Conservation (phyloP, 2,797 vertebrate species). For the Pseudopleuronectes americanus region DNA sequence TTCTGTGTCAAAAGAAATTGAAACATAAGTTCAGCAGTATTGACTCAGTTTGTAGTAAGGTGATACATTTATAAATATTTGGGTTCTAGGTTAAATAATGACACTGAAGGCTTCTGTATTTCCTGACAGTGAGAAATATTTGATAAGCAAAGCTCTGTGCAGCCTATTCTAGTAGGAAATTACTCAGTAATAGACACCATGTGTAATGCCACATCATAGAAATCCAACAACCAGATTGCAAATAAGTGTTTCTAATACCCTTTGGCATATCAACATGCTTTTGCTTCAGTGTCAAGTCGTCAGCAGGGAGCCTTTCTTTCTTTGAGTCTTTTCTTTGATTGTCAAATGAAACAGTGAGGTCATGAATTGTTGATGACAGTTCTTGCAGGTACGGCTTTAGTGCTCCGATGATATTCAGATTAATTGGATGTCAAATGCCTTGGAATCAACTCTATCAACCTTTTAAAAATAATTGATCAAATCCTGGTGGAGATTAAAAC, state of each 20-base stretch:
- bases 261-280: constrained; percentile 26
- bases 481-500: constrained; percentile 18
- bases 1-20: background rate
- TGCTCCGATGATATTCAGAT: constrained; percentile 16
- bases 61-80: background rate
- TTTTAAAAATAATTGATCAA: constrained; percentile 33
- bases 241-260: constrained; percentile 38
- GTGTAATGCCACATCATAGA: constrained; percentile 42
- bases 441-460: background rate
- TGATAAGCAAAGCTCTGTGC: constrained; percentile 32
- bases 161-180: constrained; percentile 41
- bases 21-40: background rate
- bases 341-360: constrained; percentile 13
- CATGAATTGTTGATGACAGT: constrained; percentile 19
- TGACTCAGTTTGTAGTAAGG: background rate
- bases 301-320: constrained; percentile 12
- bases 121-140: constrained; percentile 35
- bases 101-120: constrained; percentile 42
- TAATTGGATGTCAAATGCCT: background rate
- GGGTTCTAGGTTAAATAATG: constrained; percentile 23
- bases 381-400: background rate
- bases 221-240: constrained; percentile 35
- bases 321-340: constrained; percentile 4
- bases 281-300: constrained; percentile 16
- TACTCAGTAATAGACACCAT: constrained; percentile 61